A percentile compares a stretch with the other conserved stretches of the same genome.
Evolutionary conservation across 2,888 invertebrate species (phyloP).

Genomic region (Leptodirus hochenwartii): DNA sequence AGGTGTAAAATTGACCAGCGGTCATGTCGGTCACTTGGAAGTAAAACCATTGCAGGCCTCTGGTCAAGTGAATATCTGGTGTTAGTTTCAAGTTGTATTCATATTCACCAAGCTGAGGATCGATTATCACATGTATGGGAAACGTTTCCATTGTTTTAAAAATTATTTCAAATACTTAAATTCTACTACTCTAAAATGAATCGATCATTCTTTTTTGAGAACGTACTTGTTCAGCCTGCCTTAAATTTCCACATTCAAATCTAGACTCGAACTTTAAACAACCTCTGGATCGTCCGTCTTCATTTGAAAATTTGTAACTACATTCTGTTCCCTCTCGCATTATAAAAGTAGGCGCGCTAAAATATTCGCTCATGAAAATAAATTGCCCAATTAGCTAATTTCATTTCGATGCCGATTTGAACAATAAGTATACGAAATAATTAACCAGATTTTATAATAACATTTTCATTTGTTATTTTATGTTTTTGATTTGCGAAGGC

Average conservation of each 20-base stretch:
- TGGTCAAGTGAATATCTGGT: constrained; percentile 64
- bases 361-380: constrained; percentile 2
- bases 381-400: constrained; percentile 1
- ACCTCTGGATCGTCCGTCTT: no score
- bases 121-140: no score
- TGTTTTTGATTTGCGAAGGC: constrained; percentile 2
- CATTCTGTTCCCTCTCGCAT: no score
- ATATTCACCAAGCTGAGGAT: constrained; percentile 45
- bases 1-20: constrained; percentile 46
- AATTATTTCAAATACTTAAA: constrained; percentile 8
- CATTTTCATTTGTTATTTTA: constrained; percentile 1
- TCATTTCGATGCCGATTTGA: constrained; percentile 4
- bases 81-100: constrained; percentile 72
- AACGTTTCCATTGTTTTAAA: constrained; percentile 6
- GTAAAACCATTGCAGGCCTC: constrained; percentile 80
- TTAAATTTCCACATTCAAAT: constrained; percentile 73
- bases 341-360: constrained; percentile 17
- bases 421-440: no score
- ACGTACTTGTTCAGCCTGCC: constrained; percentile 59
- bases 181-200: constrained; percentile 3
- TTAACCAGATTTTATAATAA: no score
- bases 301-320: no score
- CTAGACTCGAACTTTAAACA: constrained; percentile 65
- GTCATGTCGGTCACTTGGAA: constrained; percentile 73
- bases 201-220: constrained; percentile 4